phyloP scores from a whole-genome alignment of 1,140 invertebrate species.

The Mamestra configurata region DNA sequence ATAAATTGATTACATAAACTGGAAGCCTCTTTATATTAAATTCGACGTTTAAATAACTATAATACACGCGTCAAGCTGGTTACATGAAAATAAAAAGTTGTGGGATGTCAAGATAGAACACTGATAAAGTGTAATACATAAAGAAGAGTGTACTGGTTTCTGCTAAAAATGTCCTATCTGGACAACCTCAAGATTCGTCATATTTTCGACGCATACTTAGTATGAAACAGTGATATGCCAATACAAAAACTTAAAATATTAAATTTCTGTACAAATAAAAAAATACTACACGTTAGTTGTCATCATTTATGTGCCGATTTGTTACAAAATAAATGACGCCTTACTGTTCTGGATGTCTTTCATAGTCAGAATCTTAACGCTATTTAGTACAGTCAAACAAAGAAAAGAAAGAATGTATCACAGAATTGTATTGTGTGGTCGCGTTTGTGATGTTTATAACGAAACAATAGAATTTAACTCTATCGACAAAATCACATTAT shows the following conservation, averaged over 20 bases:
- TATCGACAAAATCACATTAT: background rate
- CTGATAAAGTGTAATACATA: too few species aligned
- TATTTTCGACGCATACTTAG: background rate
- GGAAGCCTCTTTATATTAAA: background rate
- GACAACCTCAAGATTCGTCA: background rate
- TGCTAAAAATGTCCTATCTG: too few species aligned
- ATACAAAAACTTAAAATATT: slow-evolving; percentile 36
- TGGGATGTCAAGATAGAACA: too few species aligned
- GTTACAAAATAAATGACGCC: slow-evolving; percentile 10
- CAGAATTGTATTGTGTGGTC: slow-evolving; percentile 8
- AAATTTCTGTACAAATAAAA: slow-evolving; percentile 40
- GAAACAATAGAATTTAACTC: background rate
- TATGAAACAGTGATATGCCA: slow-evolving; percentile 21
- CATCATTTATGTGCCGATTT: slow-evolving; percentile 18
- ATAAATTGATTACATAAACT: too few species aligned
- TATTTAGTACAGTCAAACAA: slow-evolving; percentile 5
- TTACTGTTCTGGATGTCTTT: slow-evolving; percentile 13
- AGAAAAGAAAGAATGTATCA: slow-evolving; percentile 29
- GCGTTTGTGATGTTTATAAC: background rate
- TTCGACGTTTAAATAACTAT: too few species aligned
- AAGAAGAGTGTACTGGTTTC: too few species aligned
- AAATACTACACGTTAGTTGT: slow-evolving; percentile 35
- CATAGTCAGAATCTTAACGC: slow-evolving; percentile 15
- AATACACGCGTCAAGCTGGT: background rate
- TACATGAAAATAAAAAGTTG: background rate